Percentiles rank a stretch among this genome's conserved stretches.
Evolutionary conservation across 2,797 vertebrate species (phyloP).

Genomic region (Anguilla pacifica): DNA sequence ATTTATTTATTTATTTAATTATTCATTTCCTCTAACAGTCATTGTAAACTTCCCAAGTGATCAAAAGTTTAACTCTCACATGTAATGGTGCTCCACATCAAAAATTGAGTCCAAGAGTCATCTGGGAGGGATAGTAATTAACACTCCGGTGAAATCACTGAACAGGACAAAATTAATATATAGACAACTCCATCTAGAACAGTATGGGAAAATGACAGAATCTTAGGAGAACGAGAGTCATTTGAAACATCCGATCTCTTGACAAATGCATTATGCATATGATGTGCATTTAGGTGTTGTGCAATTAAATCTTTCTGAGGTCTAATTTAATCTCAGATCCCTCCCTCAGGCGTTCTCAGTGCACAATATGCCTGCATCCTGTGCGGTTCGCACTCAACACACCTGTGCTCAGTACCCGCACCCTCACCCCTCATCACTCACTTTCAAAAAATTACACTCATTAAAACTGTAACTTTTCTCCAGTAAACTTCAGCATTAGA

Average conservation of each 20-base stretch:
- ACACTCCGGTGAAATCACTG: not conserved
- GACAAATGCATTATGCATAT: conserved; percentile 13
- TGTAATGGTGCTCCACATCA: conserved; percentile 12
- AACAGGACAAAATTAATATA: not conserved
- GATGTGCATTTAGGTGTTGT: conserved; percentile 4
- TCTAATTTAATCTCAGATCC: conserved; percentile 15
- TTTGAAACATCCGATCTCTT: not conserved
- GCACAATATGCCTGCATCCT: not conserved
- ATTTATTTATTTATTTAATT: not conserved
- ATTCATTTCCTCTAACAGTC: not conserved
- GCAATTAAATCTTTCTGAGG: not conserved
- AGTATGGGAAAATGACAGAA: not conserved
- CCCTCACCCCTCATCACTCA: conserved; percentile 62
- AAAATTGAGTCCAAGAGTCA: conserved; percentile 15
- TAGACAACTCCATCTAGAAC: not conserved
- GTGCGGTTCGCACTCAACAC: conserved; percentile 53
- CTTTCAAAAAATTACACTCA: conserved; percentile 48
- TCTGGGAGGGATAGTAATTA: conserved; percentile 18
- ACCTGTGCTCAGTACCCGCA: conserved; percentile 40
- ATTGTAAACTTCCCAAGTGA: conserved; percentile 22
- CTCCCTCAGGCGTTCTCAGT: conserved; percentile 35
- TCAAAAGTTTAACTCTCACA: conserved; percentile 14
- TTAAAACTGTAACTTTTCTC: conserved; percentile 45
- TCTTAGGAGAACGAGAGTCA: not conserved
- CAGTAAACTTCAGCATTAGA: conserved; percentile 43